phyloP scores from a whole-genome alignment of 2,113 vertebrate genomes.

The Lophius piscatorius region DNA sequence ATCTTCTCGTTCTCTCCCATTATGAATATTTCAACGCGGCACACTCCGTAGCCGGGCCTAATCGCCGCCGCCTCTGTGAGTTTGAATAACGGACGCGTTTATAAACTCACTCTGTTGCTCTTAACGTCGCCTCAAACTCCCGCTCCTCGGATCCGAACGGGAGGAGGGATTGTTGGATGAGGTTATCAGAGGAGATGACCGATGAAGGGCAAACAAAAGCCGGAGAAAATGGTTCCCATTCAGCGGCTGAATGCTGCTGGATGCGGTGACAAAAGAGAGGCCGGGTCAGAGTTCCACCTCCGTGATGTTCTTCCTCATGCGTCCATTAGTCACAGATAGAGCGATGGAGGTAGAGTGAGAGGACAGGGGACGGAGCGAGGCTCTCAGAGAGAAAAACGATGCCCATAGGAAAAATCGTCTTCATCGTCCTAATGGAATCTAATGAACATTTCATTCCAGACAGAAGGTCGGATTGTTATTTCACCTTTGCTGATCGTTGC shows the following conservation, averaged over 20 bases:
- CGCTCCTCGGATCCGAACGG: conserved; percentile 31
- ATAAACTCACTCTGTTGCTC: conserved; percentile 59
- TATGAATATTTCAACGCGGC: conserved; percentile 64
- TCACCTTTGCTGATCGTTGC: conserved; percentile 27
- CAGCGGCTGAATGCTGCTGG: neutral
- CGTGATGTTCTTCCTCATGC: neutral
- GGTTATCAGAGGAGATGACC: conserved; percentile 26
- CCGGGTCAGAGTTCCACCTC: conserved; percentile 4
- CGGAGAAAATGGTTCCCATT: neutral
- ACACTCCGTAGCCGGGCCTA: conserved; percentile 56
- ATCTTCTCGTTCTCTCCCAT: conserved; percentile 55
- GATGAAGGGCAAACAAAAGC: neutral
- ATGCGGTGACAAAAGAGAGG: conserved; percentile 1
- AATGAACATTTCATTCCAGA: conserved; percentile 54
- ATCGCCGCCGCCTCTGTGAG: conserved; percentile 57
- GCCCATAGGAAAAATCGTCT: conserved; percentile 23
- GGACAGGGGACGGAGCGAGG: conserved; percentile 24
- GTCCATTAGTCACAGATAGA: conserved; percentile 11
- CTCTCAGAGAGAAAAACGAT: conserved; percentile 21
- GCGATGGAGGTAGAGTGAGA: conserved; percentile 19
- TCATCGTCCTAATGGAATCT: conserved; percentile 37
- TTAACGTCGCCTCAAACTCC: conserved; percentile 42
- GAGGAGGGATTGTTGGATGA: conserved; percentile 7
- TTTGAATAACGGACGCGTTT: conserved; percentile 68
- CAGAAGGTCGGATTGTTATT: conserved; percentile 38